Evolutionary conservation across 2,888 invertebrate species (phyloP).

Genomic region (Crocallis elinguaria): DNA sequence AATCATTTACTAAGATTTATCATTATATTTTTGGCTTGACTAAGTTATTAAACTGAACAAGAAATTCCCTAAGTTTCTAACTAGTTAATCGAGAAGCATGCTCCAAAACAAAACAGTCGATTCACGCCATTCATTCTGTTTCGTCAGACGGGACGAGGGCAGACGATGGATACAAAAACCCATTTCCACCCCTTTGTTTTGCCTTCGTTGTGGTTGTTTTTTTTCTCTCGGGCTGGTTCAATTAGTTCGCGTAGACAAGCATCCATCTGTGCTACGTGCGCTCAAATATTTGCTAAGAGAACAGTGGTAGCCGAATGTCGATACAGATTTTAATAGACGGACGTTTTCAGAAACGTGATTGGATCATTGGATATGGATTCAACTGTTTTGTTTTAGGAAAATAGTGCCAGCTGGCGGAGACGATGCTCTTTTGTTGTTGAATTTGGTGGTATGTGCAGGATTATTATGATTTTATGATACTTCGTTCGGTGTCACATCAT

Average conservation of each 20-base stretch:
- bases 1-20: neutral
- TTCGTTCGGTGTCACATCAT: too few relatives aligned
- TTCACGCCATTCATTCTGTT: slow-evolving; percentile 43
- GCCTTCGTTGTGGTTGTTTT: slow-evolving; percentile 44
- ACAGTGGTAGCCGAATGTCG: neutral
- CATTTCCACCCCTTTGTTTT: slow-evolving; percentile 48
- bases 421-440: too few relatives aligned
- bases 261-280: slow-evolving; percentile 11
- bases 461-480: too few relatives aligned
- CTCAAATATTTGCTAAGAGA: neutral
- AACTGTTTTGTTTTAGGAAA: too few relatives aligned
- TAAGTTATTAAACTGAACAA: slow-evolving; percentile 35
- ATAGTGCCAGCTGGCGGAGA: too few relatives aligned
- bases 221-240: slow-evolving; percentile 44
- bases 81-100: slow-evolving; percentile 42
- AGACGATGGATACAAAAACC: slow-evolving; percentile 49
- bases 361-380: too few relatives aligned
- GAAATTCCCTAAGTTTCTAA: slow-evolving; percentile 39
- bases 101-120: slow-evolving; percentile 51
- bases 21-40: slow-evolving; percentile 11
- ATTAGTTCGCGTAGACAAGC: slow-evolving; percentile 45
- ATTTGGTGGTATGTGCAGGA: too few relatives aligned
- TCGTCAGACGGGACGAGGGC: slow-evolving; percentile 40
- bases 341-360: too few relatives aligned
- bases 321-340: neutral